Evolutionary conservation across 2,888 invertebrate genomes (phyloP).

Genomic region (Monoplex corrugatus): DNA sequence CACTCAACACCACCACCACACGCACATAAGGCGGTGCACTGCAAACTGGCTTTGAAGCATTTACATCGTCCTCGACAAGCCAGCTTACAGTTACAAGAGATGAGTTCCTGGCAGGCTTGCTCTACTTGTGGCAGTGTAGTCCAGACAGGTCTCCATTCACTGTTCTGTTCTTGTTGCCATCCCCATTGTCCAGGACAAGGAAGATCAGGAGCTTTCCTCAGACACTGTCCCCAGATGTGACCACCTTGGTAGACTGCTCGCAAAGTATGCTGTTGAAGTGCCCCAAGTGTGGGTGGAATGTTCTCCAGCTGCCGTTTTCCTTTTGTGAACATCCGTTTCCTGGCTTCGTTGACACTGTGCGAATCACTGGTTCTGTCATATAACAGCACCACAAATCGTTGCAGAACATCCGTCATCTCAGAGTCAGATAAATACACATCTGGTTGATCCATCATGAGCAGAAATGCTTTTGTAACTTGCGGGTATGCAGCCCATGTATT

Average conservation of each 20-base stretch:
- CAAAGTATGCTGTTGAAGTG: conserved; percentile 9
- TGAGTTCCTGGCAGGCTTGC: no score
- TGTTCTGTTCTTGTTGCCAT: no score
- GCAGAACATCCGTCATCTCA: background rate
- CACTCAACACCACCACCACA: no score
- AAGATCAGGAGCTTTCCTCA: background rate
- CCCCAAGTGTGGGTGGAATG: background rate
- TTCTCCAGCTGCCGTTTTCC: conserved; percentile 8
- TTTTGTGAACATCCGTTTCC: conserved; percentile 6
- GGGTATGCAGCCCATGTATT: conserved; percentile 1
- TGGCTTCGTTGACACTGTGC: background rate
- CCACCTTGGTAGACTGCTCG: background rate
- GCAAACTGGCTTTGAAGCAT: no score
- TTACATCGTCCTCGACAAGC: no score
- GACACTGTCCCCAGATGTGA: background rate
- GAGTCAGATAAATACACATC: background rate
- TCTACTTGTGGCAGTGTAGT: no score
- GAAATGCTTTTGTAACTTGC: background rate
- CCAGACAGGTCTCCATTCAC: no score
- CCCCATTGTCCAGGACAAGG: no score
- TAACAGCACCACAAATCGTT: background rate
- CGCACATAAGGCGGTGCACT: no score
- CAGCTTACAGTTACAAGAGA: no score
- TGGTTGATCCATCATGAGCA: background rate
- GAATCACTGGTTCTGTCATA: background rate